Conservation (phyloP, 2,113 vertebrate species). For the Antechinus stuartii region DNA sequence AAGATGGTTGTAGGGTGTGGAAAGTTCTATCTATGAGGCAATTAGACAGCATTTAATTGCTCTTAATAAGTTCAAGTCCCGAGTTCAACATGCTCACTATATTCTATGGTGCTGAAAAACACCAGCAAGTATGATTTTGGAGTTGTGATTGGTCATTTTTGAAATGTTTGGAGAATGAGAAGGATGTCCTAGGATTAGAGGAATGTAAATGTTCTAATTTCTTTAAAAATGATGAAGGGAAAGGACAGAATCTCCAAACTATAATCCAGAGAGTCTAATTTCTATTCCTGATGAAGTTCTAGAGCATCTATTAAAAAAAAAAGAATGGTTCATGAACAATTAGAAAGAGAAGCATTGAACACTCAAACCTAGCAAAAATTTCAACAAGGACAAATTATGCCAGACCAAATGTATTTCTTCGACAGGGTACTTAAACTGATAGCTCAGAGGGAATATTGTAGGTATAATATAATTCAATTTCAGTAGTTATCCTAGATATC, state of each 20-base stretch:
- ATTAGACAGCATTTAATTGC: background rate
- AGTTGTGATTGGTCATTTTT: background rate
- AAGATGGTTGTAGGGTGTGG: background rate
- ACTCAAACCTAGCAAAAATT: background rate
- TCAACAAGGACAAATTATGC: background rate
- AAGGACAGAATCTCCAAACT: background rate
- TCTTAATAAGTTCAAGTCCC: background rate
- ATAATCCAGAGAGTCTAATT: background rate
- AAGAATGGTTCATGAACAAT: background rate
- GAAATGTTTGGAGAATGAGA: background rate
- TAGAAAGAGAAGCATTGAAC: background rate
- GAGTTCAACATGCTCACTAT: background rate
- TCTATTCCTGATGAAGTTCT: background rate
- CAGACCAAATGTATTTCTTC: background rate
- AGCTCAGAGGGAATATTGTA: background rate
- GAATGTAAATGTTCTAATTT: background rate
- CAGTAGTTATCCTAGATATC: background rate
- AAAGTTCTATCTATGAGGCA: background rate
- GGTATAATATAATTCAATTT: background rate
- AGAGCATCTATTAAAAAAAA: background rate
- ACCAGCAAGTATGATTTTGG: background rate
- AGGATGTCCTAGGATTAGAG: background rate
- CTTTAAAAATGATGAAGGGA: background rate
- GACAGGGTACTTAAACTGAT: background rate
- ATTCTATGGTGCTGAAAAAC: background rate